Conservation (phyloP, 2,113 vertebrate species). For the Orthonyx spaldingii region DNA sequence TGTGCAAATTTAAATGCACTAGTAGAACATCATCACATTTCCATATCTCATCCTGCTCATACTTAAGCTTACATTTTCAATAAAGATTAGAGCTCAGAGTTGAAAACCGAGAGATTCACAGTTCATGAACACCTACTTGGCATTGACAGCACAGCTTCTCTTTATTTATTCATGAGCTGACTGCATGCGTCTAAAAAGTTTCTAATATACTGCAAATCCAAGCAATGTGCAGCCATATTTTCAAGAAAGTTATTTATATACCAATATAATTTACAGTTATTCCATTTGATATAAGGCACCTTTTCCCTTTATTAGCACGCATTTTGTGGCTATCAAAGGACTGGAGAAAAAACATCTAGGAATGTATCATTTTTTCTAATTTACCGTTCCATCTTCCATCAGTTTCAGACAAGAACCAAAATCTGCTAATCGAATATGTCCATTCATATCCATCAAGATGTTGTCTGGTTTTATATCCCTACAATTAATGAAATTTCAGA, state of each 20-base stretch:
- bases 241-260: neutral
- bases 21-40: neutral
- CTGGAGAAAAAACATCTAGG: neutral
- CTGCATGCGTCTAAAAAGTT: neutral
- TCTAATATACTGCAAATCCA: neutral
- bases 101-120: neutral
- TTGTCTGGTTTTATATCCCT: slow-evolving; percentile 99
- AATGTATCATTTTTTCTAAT: slow-evolving; percentile 24
- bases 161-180: neutral
- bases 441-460: slow-evolving; percentile 97
- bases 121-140: neutral
- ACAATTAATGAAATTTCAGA: slow-evolving; percentile 36
- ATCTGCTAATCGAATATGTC: slow-evolving; percentile 97
- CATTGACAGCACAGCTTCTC: neutral
- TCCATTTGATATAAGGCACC: neutral
- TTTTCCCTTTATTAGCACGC: neutral
- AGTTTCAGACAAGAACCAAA: slow-evolving; percentile 98
- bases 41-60: neutral
- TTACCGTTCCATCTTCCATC: slow-evolving; percentile 97
- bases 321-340: neutral
- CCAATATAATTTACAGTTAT: neutral
- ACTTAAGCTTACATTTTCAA: neutral
- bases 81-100: neutral
- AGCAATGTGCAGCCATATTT: neutral
- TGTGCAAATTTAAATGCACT: neutral